Evolutionary conservation across 2,888 invertebrate genomes (phyloP), one percentile per base, ranked within the genome.

Genomic region (Mythimna lalbum): DNA sequence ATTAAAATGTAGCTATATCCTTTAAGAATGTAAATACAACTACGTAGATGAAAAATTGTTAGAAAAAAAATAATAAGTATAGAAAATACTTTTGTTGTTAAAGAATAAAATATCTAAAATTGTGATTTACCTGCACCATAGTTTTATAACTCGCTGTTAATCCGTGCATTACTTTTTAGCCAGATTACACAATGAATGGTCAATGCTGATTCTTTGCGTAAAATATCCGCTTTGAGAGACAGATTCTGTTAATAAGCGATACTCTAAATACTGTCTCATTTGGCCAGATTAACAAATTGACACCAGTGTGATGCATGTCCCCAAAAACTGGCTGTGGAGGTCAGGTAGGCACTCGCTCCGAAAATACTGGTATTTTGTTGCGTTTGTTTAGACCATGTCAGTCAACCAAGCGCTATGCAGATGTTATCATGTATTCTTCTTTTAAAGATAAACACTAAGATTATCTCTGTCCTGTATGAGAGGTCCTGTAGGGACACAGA

Each of bases 21-120:
- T 31, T 55, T 19, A 19, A 31, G 27, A n/a, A 55, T 49, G n/a
- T 55, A 31, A 55, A n/a, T n/a, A 23, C 23, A 36, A n/a, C 14
- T 6, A 62, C 3, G 7, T n/a, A n/a, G 23, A 52, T 27, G 27
- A 43, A 75, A 14, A 4, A 55, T 14, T 2, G 31, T 47, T 21
- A 27, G 39, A 63, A 14, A 47, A 62, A 7, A 12, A 10, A 19
- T 23, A 47, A 27, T 27, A 47, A 1, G 36, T 53, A 47, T 53
- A 12, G n/a, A 64, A 65, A 65, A 65, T 31, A 50, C 3, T 69
- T 31, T 52, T 27, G n/a, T n/a, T 9, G n/a, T 62, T n/a, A 21
- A 31, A 9, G 10, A 27, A 43, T 5, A 64, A 27, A 43, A 39
- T 31, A 61, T 21, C 52, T 0, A 33, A 33, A 3, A 19, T 36